Base-by-base conservation (phyloP, 2,797 vertebrate genomes). In the Lepus oiostolus region DNA sequence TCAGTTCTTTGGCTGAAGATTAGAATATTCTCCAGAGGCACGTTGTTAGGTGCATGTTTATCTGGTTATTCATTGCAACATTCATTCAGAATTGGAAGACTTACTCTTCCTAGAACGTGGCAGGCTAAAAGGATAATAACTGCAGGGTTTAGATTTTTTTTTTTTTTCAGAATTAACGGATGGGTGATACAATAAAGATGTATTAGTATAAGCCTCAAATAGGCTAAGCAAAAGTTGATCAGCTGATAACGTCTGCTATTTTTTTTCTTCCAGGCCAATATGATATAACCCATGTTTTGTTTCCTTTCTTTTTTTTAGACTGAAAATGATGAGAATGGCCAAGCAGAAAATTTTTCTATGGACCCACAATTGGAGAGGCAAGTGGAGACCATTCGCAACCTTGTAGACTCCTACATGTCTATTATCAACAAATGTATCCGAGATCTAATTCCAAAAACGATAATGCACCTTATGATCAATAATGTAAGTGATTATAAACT, bases 331-430 rank as follows among this genome's bases (percentile, higher is more conserved):
- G 98, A 98, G 84, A 98, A 98, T 79, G 98, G 98, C 85, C 97
- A 98, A 96, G 95, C 98, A 8, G 99, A 99, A 93, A 99, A 98
- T 98, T 99, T 99, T 96, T 99, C 99, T 95, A 98, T 99, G 98
- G 99, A 99, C 95, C 99, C 99, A 16, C 99, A 99, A 72, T 88
- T 99, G 96, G 99, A 99, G 98, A 98, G 99, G 82, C 99, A 99
- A 97, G 99, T 99, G 98, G 99, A 99, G 97, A 99, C 99, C 77
- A 99, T 99, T 88, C 99, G 99, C 65, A 99, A 98, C 97, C 99
- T 99, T 35, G 99, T 99, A 50, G 99, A 99, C 94, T 99, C 99
- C 77, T 99, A 99, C 98, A 99, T 99, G 99, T 98, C 98, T 84
- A 99, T 99, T 85, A 99, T 99, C 98, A 99, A 99, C 98, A 99